Conservation (phyloP, 2,113 vertebrate species). For the Sciurus niger region DNA sequence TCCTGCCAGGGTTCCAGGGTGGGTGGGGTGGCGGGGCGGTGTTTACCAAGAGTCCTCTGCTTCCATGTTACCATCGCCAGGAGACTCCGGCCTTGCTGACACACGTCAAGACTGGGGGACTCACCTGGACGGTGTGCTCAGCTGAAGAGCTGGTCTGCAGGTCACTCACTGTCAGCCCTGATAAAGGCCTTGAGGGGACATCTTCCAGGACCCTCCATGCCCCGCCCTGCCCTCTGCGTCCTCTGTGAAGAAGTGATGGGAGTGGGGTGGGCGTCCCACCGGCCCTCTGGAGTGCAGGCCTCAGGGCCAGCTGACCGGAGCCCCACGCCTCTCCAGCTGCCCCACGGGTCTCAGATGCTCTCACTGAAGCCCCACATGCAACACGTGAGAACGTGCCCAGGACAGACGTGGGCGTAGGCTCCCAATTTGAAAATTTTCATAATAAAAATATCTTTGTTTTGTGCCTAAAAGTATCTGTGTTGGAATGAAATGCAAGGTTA, state of each 20-base stretch:
- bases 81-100: fast-evolving
- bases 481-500: neutral
- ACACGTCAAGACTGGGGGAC: too few relatives aligned
- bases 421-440: neutral
- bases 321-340: fast-evolving
- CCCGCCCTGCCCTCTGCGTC: neutral
- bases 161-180: neutral
- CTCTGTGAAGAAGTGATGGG: neutral
- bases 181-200: fast-evolving
- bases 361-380: fast-evolving
- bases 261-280: fast-evolving
- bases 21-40: neutral
- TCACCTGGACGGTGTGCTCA: fast-evolving
- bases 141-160: too few relatives aligned
- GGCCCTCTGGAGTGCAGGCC: fast-evolving
- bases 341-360: neutral
- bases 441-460: neutral
- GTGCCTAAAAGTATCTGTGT: neutral
- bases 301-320: neutral
- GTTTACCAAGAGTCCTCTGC: too few relatives aligned
- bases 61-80: too few relatives aligned
- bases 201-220: neutral
- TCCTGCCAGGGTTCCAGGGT: neutral
- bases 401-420: fast-evolving
- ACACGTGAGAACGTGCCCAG: fast-evolving